These are phyloP conservation scores for Drosophila punjabiensis DNA, from an alignment of 1,140 invertebrate genomes.

Conservation along the genomic window DNA sequence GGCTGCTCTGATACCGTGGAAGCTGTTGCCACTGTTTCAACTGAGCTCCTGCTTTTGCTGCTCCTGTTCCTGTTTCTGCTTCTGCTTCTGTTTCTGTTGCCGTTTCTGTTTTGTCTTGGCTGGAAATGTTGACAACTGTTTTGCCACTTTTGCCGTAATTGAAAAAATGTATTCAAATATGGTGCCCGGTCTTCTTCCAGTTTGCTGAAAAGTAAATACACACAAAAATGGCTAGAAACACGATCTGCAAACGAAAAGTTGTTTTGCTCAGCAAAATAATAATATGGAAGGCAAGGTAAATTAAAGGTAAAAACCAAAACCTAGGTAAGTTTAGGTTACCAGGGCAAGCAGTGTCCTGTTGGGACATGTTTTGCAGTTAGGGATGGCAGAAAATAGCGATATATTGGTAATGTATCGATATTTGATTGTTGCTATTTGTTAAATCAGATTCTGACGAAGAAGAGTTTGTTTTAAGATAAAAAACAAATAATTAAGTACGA, in stretches of 20 bases:
- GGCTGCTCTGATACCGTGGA: slow-evolving; percentile 62
- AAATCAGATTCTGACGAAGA: too few relatives aligned
- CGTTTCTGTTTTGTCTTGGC: slow-evolving; percentile 74
- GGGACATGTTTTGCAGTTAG: background rate
- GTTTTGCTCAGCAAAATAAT: slow-evolving; percentile 6
- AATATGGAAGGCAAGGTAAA: background rate
- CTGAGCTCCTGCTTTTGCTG: slow-evolving; percentile 8
- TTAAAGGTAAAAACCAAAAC: too few relatives aligned
- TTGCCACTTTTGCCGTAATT: slow-evolving; percentile 81
- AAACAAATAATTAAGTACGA: too few relatives aligned
- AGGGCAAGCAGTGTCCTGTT: background rate
- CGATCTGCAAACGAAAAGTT: slow-evolving; percentile 3
- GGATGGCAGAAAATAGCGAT: background rate
- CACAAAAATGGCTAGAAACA: background rate
- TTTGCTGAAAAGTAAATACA: slow-evolving; percentile 34
- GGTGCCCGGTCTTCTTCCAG: slow-evolving; percentile 28
- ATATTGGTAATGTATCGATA: background rate
- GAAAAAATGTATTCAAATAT: slow-evolving; percentile 78
- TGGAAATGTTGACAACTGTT: slow-evolving; percentile 80
- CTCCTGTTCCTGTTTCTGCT: slow-evolving; percentile 7
- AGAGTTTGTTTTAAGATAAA: too few relatives aligned
- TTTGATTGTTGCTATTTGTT: background rate
- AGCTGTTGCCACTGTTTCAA: slow-evolving; percentile 28
- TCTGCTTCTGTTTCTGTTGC: slow-evolving; percentile 60
- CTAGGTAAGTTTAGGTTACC: background rate